Evolutionary conservation across 1,140 invertebrate genomes (phyloP).

Genomic region (Drosophila kanapiae): DNA sequence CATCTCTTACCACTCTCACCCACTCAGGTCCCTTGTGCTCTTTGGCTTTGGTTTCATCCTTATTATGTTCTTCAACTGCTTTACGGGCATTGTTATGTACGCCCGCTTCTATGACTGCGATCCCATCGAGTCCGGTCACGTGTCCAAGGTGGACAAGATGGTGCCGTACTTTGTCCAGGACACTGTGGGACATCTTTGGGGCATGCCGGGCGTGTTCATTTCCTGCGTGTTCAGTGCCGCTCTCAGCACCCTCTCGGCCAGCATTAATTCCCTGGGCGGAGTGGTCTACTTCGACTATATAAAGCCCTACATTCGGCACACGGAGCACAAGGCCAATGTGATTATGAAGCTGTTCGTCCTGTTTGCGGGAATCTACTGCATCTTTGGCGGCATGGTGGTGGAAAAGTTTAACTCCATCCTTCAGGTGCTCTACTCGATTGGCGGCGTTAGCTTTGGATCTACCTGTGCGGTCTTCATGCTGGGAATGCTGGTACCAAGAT

Average conservation of each 20-base stretch:
- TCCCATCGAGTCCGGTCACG: constrained; percentile 86
- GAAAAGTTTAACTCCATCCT: constrained; percentile 88
- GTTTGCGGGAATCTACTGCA: constrained; percentile 86
- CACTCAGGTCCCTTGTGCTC: constrained; percentile 85
- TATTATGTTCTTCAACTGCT: constrained; percentile 87
- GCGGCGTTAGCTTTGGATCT: constrained; percentile 89
- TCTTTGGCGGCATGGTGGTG: constrained; percentile 88
- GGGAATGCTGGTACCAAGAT: constrained; percentile 90
- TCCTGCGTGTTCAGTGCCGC: constrained; percentile 90
- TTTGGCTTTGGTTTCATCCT: constrained; percentile 86
- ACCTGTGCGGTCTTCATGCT: constrained; percentile 90
- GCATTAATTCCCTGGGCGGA: constrained; percentile 91
- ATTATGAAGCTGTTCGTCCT: constrained; percentile 88
- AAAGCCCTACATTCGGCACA: constrained; percentile 77
- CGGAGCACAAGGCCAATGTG: constrained; percentile 87
- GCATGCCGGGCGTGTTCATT: constrained; percentile 89
- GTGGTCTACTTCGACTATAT: constrained; percentile 92
- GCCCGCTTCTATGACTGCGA: constrained; percentile 91
- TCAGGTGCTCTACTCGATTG: constrained; percentile 87
- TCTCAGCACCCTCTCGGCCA: constrained; percentile 91
- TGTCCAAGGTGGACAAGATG: constrained; percentile 86
- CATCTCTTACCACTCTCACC: not conserved
- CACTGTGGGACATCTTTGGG: constrained; percentile 86
- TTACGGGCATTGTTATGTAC: constrained; percentile 90
- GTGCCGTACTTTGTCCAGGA: constrained; percentile 89